Evolutionary conservation across 2,113 vertebrate species (phyloP).

Genomic region (Petrocephalus microphthalmus): DNA sequence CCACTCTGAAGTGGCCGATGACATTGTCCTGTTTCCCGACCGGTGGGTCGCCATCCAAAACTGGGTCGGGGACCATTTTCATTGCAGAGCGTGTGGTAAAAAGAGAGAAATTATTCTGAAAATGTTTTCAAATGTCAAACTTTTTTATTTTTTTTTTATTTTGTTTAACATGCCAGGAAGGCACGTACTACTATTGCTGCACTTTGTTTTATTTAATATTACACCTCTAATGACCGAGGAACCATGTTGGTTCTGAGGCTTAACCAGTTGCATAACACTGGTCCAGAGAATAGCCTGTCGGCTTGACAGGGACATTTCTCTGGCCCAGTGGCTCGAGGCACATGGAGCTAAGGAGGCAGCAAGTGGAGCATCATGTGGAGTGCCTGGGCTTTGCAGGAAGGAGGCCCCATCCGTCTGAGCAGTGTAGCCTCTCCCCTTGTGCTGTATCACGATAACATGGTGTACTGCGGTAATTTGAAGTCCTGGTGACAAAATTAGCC

Average conservation of each 20-base stretch:
- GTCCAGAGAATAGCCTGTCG: neutral
- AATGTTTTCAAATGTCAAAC: neutral
- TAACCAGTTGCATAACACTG: neutral
- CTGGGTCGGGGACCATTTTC: neutral
- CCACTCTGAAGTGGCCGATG: too few species aligned
- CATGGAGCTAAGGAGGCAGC: neutral
- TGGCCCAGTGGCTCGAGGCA: neutral
- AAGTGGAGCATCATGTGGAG: neutral
- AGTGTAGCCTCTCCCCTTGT: neutral
- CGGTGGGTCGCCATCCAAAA: neutral
- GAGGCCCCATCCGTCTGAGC: neutral
- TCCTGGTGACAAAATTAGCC: neutral
- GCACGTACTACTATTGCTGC: neutral
- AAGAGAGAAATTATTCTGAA: neutral
- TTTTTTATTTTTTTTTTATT: neutral
- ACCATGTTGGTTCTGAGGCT: neutral
- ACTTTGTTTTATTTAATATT: neutral
- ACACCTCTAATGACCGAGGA: neutral
- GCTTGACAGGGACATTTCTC: neutral
- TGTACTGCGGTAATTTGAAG: neutral
- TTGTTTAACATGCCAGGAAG: neutral
- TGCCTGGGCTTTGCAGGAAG: neutral
- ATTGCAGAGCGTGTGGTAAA: neutral
- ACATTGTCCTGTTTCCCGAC: neutral
- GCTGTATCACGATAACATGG: neutral